A percentile compares a stretch with the other conserved stretches of the same genome.
Conservation (phyloP, 2,797 vertebrate species). For the Malacoraja senta region DNA sequence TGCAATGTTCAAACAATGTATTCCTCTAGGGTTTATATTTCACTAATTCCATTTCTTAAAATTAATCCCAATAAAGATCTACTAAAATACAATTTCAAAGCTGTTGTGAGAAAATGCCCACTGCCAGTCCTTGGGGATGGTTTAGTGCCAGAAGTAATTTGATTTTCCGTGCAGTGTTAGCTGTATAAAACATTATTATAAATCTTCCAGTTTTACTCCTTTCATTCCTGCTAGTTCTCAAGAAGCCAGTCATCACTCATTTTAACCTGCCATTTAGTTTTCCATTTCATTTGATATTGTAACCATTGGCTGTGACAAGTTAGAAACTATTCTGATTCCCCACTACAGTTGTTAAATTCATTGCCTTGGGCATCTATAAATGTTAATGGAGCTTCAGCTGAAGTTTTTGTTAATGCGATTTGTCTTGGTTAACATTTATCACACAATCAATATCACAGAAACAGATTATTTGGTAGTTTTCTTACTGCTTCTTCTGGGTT, state of each 20-base stretch:
- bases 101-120: background rate
- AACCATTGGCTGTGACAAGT: constrained; percentile 13
- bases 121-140: background rate
- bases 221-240: background rate
- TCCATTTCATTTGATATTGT: constrained; percentile 9
- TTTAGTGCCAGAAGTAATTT: constrained; percentile 27
- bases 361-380: constrained; percentile 15
- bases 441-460: background rate
- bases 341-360: background rate
- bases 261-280: constrained; percentile 24
- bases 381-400: constrained; percentile 14
- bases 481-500: background rate
- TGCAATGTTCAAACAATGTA: background rate
- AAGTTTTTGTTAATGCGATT: background rate
- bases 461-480: background rate
- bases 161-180: constrained; percentile 15
- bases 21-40: background rate
- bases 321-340: background rate
- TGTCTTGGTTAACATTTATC: constrained; percentile 1
- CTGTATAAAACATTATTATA: background rate
- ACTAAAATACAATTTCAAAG: constrained; percentile 4
- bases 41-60: background rate
- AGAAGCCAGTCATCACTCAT: background rate
- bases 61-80: background rate
- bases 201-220: constrained; percentile 6